These are phyloP conservation scores for Nicator chloris DNA, from an alignment of 2,113 vertebrate genomes.

Conservation along the genomic window DNA sequence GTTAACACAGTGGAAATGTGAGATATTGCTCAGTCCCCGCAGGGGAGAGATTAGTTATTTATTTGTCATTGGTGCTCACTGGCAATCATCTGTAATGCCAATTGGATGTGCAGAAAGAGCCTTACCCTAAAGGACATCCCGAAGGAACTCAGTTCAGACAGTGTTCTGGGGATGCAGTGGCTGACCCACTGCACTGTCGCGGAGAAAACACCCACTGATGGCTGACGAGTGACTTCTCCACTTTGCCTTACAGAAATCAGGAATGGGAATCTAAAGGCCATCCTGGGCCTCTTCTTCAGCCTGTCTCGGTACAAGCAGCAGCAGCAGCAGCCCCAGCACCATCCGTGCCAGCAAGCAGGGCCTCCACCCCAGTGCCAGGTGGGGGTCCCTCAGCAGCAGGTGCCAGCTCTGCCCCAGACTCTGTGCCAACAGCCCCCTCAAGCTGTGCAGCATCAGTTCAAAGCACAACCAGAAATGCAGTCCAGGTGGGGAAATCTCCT, in stretches of 20 bases:
- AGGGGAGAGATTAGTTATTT: background rate
- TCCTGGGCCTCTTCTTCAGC: slow-evolving; percentile 97
- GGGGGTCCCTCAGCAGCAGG: slow-evolving; percentile 48
- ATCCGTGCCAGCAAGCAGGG: slow-evolving; percentile 57
- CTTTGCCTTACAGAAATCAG: slow-evolving; percentile 88
- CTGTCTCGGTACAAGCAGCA: slow-evolving; percentile 97
- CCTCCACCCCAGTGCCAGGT: slow-evolving; percentile 66
- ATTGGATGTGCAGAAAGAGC: background rate
- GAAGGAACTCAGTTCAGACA: background rate
- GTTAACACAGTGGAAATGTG: background rate
- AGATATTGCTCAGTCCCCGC: background rate
- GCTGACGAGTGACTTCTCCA: background rate
- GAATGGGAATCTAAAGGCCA: slow-evolving; percentile 98
- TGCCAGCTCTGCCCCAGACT: slow-evolving; percentile 64
- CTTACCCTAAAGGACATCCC: background rate
- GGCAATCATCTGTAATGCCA: background rate
- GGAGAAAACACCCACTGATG: background rate
- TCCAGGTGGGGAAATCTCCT: slow-evolving; percentile 80
- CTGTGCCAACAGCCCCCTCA: slow-evolving; percentile 74
- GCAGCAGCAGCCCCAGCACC: slow-evolving; percentile 80
- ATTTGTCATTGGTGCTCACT: background rate
- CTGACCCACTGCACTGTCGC: background rate
- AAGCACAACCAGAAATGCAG: slow-evolving; percentile 95
- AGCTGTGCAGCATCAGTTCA: slow-evolving; percentile 66
- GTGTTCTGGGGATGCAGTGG: accelerated